Evolutionary conservation across 2,113 vertebrate genomes (phyloP).

Genomic region (Cheilinus undulatus): DNA sequence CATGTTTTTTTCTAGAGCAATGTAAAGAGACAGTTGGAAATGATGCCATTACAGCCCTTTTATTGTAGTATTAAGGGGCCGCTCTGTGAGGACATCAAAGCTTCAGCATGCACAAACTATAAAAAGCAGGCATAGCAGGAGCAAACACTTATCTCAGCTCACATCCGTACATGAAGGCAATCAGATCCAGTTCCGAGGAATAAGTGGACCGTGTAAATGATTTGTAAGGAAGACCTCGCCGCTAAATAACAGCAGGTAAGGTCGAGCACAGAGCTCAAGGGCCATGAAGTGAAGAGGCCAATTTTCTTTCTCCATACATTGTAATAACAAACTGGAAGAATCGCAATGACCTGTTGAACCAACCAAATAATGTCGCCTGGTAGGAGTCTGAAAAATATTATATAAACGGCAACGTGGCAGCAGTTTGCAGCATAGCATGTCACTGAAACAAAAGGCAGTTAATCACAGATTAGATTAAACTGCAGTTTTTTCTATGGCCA

Average conservation of each 20-base stretch:
- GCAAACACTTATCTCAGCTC: constrained; percentile 18
- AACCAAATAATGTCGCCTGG: too few species aligned
- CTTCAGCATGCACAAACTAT: constrained; percentile 40
- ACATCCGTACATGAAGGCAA: constrained; percentile 29
- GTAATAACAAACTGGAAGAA: too few species aligned
- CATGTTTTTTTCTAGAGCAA: constrained; percentile 18
- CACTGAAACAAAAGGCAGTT: too few species aligned
- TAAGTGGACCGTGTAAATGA: constrained; percentile 61
- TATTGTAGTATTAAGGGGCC: constrained; percentile 36
- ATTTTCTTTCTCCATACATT: constrained; percentile 37
- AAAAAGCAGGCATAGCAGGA: constrained; percentile 33
- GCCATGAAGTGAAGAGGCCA: constrained; percentile 38
- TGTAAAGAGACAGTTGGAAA: constrained; percentile 55
- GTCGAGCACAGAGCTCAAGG: constrained; percentile 14
- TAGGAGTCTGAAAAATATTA: too few species aligned
- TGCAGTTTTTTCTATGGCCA: too few species aligned
- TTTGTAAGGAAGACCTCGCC: constrained; percentile 41
- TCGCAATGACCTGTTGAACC: too few species aligned
- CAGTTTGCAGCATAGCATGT: too few species aligned
- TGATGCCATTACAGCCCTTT: constrained; percentile 45
- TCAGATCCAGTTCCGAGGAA: constrained; percentile 49
- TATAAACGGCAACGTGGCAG: too few species aligned
- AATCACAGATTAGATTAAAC: too few species aligned
- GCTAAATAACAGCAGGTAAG: constrained; percentile 39
- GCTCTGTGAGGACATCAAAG: constrained; percentile 27